Evolutionary conservation across 2,113 vertebrate genomes (phyloP).

Genomic region (Eptatretus burgeri): DNA sequence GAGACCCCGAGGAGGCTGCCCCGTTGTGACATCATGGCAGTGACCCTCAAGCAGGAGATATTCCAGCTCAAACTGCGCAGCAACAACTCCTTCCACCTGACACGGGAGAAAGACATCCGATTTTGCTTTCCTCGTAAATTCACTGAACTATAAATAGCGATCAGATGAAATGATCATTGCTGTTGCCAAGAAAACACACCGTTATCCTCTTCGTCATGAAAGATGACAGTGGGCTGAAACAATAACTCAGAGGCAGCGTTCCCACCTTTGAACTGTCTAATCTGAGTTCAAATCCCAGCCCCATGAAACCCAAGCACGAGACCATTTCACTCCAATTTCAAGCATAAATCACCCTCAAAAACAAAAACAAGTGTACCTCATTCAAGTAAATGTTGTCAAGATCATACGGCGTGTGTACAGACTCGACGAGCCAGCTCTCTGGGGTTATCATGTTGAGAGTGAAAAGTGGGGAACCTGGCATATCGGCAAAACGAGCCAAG

Average conservation of each 20-base stretch:
- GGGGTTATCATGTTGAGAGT: slow-evolving; percentile 80
- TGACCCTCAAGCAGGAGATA: slow-evolving; percentile 73
- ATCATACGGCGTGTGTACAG: slow-evolving; percentile 63
- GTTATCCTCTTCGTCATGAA: too few relatives aligned
- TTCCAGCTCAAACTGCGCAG: slow-evolving; percentile 72
- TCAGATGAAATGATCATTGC: too few relatives aligned
- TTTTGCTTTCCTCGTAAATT: background rate
- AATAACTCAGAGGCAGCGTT: too few relatives aligned
- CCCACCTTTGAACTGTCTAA: too few relatives aligned
- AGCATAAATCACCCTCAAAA: too few relatives aligned
- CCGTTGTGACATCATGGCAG: slow-evolving; percentile 82
- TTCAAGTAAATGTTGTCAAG: slow-evolving; percentile 62
- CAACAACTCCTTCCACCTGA: slow-evolving; percentile 57
- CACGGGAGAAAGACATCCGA: slow-evolving; percentile 7
- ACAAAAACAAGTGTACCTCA: too few relatives aligned
- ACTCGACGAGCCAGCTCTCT: slow-evolving; percentile 95
- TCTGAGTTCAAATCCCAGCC: too few relatives aligned
- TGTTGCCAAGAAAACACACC: too few relatives aligned
- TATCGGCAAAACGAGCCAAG: slow-evolving; percentile 69
- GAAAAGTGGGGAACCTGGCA: slow-evolving; percentile 78
- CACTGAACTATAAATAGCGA: background rate
- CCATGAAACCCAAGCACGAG: too few relatives aligned
- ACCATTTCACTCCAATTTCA: too few relatives aligned
- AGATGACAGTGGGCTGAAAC: too few relatives aligned
- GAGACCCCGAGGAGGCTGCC: slow-evolving; percentile 69